Evolutionary conservation across 2,888 invertebrate species (phyloP).

Genomic region (Mellilla xanthometata): DNA sequence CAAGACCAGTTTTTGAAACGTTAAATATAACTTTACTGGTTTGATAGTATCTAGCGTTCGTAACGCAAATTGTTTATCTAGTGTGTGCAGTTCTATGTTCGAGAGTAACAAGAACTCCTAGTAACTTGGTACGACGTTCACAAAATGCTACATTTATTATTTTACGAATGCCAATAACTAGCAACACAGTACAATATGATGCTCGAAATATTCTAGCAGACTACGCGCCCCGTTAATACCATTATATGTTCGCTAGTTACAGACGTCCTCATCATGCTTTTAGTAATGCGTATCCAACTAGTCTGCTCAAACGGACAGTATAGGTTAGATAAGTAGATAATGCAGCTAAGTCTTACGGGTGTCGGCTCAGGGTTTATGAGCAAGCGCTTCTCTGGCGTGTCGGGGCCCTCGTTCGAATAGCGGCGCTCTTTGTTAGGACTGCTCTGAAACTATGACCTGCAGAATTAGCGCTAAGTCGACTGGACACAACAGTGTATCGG

Average conservation of each 20-base stretch:
- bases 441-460: slow-evolving; percentile 74
- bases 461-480: slow-evolving; percentile 56
- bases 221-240: too few species aligned
- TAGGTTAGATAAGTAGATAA: slow-evolving; percentile 17
- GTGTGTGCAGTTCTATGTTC: background rate
- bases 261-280: slow-evolving; percentile 6
- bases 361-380: slow-evolving; percentile 78
- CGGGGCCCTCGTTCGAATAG: slow-evolving; percentile 71
- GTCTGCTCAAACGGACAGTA: slow-evolving; percentile 7
- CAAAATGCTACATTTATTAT: slow-evolving; percentile 5
- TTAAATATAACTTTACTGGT: background rate
- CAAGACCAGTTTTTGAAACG: background rate
- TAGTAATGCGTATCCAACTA: slow-evolving; percentile 1
- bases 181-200: too few species aligned
- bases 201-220: too few species aligned
- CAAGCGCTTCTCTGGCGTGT: slow-evolving; percentile 78
- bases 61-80: background rate
- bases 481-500: slow-evolving; percentile 11
- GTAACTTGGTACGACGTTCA: background rate
- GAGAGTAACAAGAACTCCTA: too few species aligned
- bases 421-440: slow-evolving; percentile 75
- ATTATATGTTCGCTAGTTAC: too few species aligned
- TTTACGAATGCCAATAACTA: background rate
- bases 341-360: slow-evolving; percentile 62
- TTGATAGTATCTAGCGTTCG: background rate